Conservation (phyloP, 2,888 invertebrate genomes). For the Philhelius pedissequus region DNA sequence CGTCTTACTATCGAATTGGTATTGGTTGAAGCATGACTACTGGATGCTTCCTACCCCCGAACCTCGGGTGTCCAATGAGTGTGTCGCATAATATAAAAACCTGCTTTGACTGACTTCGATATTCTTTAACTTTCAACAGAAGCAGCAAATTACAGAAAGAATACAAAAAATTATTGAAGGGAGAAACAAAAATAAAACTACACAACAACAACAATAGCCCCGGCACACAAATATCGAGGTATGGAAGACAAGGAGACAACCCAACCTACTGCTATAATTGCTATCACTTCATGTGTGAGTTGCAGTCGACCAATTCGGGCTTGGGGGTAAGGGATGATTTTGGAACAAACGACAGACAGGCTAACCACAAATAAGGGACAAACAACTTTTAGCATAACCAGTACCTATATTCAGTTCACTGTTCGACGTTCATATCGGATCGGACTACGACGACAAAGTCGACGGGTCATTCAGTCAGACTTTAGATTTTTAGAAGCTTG, state of each 20-base stretch:
- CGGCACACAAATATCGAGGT: slow-evolving; percentile 22
- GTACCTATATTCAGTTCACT: slow-evolving; percentile 29
- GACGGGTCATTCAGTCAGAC: slow-evolving; percentile 2
- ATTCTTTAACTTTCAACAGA: slow-evolving; percentile 58
- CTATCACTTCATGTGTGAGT: slow-evolving; percentile 60
- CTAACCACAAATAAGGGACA: slow-evolving; percentile 68
- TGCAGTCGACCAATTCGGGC: slow-evolving; percentile 22
- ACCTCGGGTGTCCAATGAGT: slow-evolving; percentile 55
- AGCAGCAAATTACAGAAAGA: slow-evolving; percentile 46
- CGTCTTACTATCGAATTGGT: slow-evolving; percentile 54
- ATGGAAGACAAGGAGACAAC: slow-evolving; percentile 38
- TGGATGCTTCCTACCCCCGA: slow-evolving; percentile 34
- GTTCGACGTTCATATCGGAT: background rate
- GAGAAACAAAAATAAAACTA: background rate
- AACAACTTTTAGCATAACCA: slow-evolving; percentile 62
- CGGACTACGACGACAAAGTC: slow-evolving; percentile 16
- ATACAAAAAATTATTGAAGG: slow-evolving; percentile 24
- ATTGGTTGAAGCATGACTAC: slow-evolving; percentile 67
- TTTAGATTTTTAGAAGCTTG: slow-evolving; percentile 54
- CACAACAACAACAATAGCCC: slow-evolving; percentile 14
- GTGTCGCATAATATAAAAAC: slow-evolving; percentile 32
- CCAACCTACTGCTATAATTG: slow-evolving; percentile 65
- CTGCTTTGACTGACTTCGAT: slow-evolving; percentile 61
- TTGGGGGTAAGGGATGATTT: slow-evolving; percentile 64
- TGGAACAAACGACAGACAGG: slow-evolving; percentile 63